phyloP scores from a whole-genome alignment of 2,888 invertebrate genomes.

The Mactromeris polynyma region DNA sequence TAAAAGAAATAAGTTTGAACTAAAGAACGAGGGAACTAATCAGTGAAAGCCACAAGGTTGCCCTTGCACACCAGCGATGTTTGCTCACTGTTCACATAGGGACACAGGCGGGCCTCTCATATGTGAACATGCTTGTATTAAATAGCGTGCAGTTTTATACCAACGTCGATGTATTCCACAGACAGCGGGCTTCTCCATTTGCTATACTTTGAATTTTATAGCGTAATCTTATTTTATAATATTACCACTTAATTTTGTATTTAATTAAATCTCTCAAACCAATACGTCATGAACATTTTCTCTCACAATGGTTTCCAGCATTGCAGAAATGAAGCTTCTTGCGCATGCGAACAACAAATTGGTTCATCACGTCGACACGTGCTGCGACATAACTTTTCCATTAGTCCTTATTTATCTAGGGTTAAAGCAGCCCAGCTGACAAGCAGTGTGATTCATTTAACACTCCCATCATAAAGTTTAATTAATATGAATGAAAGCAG shows the following conservation, averaged over 20 bases:
- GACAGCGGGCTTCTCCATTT: not conserved
- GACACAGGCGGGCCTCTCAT: too few species aligned
- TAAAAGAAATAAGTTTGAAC: too few species aligned
- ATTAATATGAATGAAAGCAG: not conserved
- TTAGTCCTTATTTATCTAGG: slow-evolving; percentile 1
- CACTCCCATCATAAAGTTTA: not conserved
- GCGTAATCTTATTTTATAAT: not conserved
- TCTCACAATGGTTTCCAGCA: not conserved
- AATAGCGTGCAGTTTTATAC: too few species aligned
- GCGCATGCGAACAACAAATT: not conserved
- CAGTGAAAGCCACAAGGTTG: too few species aligned
- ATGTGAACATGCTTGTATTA: too few species aligned
- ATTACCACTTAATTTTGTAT: not conserved
- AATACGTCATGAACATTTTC: too few species aligned
- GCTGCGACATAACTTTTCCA: slow-evolving; percentile 11
- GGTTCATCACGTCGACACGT: not conserved
- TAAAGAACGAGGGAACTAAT: too few species aligned
- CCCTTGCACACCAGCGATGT: too few species aligned
- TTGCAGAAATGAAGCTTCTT: not conserved
- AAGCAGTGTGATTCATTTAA: not conserved
- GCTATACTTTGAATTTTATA: not conserved
- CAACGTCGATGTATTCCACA: too few species aligned
- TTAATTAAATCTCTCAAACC: not conserved
- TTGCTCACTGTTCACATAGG: too few species aligned
- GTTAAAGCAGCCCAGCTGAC: not conserved